These are phyloP conservation scores for Acanthococcus lagerstroemiae DNA, from an alignment of 2,888 invertebrate genomes.

Conservation along the genomic window DNA sequence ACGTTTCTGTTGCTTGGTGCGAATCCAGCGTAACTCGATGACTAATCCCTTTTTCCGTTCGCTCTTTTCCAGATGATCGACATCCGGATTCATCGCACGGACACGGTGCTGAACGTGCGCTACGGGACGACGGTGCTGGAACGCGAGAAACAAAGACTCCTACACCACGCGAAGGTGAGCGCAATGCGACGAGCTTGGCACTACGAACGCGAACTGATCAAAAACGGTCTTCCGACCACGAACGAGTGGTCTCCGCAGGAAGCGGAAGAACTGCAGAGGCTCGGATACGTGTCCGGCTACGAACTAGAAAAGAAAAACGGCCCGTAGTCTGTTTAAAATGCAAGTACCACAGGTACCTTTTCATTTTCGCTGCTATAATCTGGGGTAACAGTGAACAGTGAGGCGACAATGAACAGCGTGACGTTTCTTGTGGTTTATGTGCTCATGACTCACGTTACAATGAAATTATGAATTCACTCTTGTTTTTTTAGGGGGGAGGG, in stretches of 20 bases:
- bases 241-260: conserved; percentile 78
- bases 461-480: too few relatives aligned
- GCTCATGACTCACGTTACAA: too few relatives aligned
- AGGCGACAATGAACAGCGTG: too few relatives aligned
- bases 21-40: too few relatives aligned
- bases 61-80: too few relatives aligned
- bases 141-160: conserved; percentile 74
- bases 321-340: too few relatives aligned
- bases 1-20: too few relatives aligned
- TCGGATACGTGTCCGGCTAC: conserved; percentile 72
- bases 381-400: too few relatives aligned
- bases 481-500: too few relatives aligned
- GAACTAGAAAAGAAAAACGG: conserved; percentile 88
- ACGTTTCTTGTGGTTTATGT: background rate
- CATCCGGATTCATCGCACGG: conserved; percentile 84
- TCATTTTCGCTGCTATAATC: too few relatives aligned
- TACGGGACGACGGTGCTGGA: conserved; percentile 85
- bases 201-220: conserved; percentile 73
- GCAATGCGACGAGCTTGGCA: conserved; percentile 90
- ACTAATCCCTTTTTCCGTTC: too few relatives aligned
- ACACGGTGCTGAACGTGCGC: conserved; percentile 84
- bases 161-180: conserved; percentile 79
- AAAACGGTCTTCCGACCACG: conserved; percentile 44
- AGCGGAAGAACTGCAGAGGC: conserved; percentile 76
- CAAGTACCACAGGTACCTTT: too few relatives aligned